phyloP scores from a whole-genome alignment of 2,113 vertebrate species.

The Taxidea taxus region DNA sequence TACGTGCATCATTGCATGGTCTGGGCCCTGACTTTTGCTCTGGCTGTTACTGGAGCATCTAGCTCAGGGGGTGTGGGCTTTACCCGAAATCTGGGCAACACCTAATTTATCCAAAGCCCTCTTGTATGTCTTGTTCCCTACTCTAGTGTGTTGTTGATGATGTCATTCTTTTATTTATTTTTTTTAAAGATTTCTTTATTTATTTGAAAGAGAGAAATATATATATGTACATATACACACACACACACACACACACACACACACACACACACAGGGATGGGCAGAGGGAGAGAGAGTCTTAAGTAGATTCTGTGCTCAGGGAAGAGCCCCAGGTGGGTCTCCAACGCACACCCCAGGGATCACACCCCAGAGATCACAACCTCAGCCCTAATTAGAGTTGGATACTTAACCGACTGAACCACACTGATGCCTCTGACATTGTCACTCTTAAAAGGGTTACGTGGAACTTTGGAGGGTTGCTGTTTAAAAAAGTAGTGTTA shows the following conservation, averaged over 20 bases:
- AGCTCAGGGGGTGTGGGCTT: background rate
- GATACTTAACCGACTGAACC: background rate
- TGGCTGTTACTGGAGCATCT: background rate
- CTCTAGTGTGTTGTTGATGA: background rate
- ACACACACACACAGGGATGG: background rate
- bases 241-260: background rate
- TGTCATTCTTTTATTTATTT: background rate
- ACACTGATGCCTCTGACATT: background rate
- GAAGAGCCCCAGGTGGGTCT: rapidly evolving
- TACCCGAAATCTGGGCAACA: background rate
- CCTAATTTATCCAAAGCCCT: background rate
- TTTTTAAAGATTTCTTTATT: background rate
- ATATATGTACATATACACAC: no score
- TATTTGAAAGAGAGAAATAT: background rate
- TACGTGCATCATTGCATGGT: background rate
- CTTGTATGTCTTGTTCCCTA: background rate
- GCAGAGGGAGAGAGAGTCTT: background rate
- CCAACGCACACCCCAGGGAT: background rate
- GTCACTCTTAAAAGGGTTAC: background rate
- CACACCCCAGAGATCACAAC: background rate
- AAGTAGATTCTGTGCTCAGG: background rate
- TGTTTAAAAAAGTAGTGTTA: background rate
- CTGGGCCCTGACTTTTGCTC: background rate
- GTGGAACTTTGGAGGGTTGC: background rate
- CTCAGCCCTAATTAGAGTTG: background rate